A percentile compares a stretch with the other conserved stretches of the same genome.
These are phyloP conservation scores for Laothoe populi DNA, from an alignment of 2,888 invertebrate species.

Conservation along the genomic window DNA sequence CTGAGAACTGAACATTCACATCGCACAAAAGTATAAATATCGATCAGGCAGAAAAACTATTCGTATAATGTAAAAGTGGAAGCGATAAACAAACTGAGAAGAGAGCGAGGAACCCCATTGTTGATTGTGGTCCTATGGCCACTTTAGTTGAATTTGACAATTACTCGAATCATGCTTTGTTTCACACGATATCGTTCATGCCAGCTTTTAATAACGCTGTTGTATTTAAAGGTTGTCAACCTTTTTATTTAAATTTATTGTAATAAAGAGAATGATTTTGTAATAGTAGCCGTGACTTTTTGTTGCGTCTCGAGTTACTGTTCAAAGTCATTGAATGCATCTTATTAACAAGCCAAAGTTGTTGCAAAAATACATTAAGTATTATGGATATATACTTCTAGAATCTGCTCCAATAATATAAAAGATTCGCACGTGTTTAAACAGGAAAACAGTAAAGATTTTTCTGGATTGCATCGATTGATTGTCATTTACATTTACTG, in stretches of 20 bases:
- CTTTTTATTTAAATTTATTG: background rate
- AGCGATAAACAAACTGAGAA: constrained; percentile 22
- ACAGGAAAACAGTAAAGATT: no score
- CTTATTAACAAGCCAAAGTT: background rate
- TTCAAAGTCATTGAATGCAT: background rate
- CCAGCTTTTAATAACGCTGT: background rate
- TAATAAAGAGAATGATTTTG: background rate
- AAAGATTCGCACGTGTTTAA: no score
- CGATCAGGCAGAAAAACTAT: constrained; percentile 18
- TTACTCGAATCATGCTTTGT: constrained; percentile 5
- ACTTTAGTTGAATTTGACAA: constrained; percentile 6
- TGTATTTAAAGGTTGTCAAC: background rate
- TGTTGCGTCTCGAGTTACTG: background rate
- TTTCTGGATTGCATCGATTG: no score
- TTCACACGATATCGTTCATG: background rate
- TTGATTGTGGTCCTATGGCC: background rate
- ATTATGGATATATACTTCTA: background rate
- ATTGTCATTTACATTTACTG: background rate
- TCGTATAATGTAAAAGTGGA: constrained; percentile 28
- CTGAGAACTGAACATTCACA: constrained; percentile 24
- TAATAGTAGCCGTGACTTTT: background rate
- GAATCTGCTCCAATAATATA: no score
- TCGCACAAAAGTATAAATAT: no score
- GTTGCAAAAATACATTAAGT: background rate
- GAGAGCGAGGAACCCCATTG: constrained; percentile 20